Percentiles rank a stretch among this genome's conserved stretches.
Evolutionary conservation across 2,888 invertebrate species (phyloP).

Genomic region (Micropterix aruncella): DNA sequence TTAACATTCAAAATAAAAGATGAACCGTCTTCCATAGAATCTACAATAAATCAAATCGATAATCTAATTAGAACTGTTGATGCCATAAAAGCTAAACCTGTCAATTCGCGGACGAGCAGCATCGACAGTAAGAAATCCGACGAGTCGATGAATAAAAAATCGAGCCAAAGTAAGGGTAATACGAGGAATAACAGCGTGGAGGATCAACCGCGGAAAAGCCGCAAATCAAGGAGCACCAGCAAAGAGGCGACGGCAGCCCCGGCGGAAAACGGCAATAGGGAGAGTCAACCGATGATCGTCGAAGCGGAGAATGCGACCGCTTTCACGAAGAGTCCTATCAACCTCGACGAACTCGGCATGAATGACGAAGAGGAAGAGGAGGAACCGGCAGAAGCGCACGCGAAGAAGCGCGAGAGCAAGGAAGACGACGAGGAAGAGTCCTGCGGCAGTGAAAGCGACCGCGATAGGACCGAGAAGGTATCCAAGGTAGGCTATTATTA

Average conservation of each 20-base stretch:
- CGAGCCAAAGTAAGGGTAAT: background rate
- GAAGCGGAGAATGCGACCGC: background rate
- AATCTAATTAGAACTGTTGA: too few species aligned
- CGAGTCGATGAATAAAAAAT: too few species aligned
- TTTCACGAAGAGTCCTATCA: background rate
- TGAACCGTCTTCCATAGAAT: too few species aligned
- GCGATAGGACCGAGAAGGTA: too few species aligned
- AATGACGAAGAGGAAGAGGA: background rate
- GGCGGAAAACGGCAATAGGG: background rate
- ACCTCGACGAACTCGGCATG: background rate
- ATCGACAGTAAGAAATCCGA: background rate
- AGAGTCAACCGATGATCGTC: background rate
- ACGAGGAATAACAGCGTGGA: background rate
- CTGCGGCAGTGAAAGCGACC: too few species aligned
- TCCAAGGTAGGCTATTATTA: too few species aligned
- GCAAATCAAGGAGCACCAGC: background rate
- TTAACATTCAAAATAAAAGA: too few species aligned
- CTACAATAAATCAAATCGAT: too few species aligned
- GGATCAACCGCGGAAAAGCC: background rate
- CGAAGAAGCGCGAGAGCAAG: too few species aligned
- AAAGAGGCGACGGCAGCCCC: background rate
- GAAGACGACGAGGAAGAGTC: too few species aligned
- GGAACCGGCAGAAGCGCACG: too few species aligned
- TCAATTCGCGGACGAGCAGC: background rate
- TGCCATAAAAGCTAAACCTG: too few species aligned